phyloP scores from a whole-genome alignment of 2,113 vertebrate species.

The Daboia siamensis region DNA sequence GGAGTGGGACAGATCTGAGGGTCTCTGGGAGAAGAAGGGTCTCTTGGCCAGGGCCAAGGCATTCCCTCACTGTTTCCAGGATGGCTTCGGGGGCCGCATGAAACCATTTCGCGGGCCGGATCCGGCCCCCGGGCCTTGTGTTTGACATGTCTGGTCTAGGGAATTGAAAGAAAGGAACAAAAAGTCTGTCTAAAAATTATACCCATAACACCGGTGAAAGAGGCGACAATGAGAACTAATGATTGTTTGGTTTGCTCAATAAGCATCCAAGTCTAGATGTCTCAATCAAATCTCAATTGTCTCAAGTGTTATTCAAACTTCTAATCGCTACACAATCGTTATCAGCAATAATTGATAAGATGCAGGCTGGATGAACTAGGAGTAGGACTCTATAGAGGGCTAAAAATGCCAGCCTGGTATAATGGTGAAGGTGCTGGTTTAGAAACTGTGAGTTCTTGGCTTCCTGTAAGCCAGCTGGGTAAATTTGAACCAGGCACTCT shows the following conservation, averaged over 20 bases:
- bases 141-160: too few species aligned
- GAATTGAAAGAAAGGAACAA: neutral
- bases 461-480: neutral
- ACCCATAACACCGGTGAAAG: neutral
- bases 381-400: neutral
- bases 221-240: neutral
- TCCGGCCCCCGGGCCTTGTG: too few species aligned
- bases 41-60: too few species aligned
- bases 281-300: neutral
- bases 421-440: neutral
- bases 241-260: neutral
- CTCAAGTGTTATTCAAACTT: neutral
- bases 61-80: too few species aligned
- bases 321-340: neutral
- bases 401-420: neutral
- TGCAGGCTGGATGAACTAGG: neutral
- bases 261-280: neutral
- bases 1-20: too few species aligned
- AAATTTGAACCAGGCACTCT: neutral
- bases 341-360: neutral
- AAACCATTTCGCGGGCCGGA: too few species aligned
- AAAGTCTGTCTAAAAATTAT: neutral
- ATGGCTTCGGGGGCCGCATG: too few species aligned
- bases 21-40: too few species aligned
- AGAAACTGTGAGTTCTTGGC: neutral